These are phyloP conservation scores for Pampusana beccarii DNA, from an alignment of 2,113 vertebrate species.

Conservation along the genomic window DNA sequence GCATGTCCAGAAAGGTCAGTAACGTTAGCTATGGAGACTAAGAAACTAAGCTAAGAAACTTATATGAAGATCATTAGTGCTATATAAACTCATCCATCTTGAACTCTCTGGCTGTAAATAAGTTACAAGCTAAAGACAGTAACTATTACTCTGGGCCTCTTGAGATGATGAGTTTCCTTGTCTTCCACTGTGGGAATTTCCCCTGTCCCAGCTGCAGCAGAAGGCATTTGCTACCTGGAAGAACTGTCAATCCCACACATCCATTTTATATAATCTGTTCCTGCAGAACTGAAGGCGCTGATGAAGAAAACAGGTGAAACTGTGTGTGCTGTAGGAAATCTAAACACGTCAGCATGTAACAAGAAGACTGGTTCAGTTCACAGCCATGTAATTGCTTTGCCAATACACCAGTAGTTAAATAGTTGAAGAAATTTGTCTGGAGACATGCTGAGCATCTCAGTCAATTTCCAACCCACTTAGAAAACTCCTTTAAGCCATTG, in stretches of 20 bases:
- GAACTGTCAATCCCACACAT: conserved; percentile 15
- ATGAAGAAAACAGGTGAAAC: conserved; percentile 60
- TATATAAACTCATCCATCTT: neutral
- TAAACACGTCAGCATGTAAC: conserved; percentile 42
- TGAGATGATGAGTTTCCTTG: neutral
- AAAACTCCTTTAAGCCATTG: neutral
- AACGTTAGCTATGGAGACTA: neutral
- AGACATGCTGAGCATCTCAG: conserved; percentile 44
- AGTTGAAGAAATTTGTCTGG: conserved; percentile 54
- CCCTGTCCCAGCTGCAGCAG: neutral
- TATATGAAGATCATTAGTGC: neutral
- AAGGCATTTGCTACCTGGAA: conserved; percentile 47
- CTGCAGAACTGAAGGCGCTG: neutral
- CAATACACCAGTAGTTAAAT: conserved; percentile 45
- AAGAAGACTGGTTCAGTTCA: conserved; percentile 24
- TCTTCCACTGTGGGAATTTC: neutral
- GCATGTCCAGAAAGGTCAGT: neutral
- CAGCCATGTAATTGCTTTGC: conserved; percentile 47
- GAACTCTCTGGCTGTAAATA: neutral
- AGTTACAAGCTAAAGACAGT: neutral
- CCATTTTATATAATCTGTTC: neutral
- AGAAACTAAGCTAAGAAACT: neutral
- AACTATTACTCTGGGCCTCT: neutral
- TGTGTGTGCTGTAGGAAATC: neutral
- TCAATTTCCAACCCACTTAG: conserved; percentile 32